Evolutionary conservation across 2,113 vertebrate species (phyloP), one percentile per base, ranked within the genome.

Genomic region (Poeciliopsis retropinna): DNA sequence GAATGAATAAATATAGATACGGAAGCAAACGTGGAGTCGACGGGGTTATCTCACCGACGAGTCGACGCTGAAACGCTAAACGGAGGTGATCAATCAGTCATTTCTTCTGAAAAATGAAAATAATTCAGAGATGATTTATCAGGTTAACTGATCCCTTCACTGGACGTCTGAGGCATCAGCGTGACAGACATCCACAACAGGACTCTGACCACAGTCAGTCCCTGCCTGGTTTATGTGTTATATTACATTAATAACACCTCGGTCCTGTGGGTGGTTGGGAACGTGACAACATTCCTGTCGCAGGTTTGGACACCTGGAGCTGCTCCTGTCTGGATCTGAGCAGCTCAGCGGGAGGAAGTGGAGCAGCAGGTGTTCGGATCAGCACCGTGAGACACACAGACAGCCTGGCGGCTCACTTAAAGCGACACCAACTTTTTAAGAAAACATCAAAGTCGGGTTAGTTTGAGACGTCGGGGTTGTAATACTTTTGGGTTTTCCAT

Each of bases 161-260:
- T 41, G 73, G 34, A 27, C 12, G 44, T 34, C 72, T 54, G 28
- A 67, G 64, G 62, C 66, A 51, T 73, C 32, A 51, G n/a, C 44
- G 78, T 17, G 31, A 60, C 64, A 73, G 31, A 28, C 72, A 7
- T 75, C 80, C 78, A 72, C 86, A 80, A 70, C 84, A 89, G 80
- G 78, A 77, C 78, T 32, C 63, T 30, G 73, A 88, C 86, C 65
- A 78, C 82, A 89, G 78, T 47, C 81, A 80, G 60, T 80, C 83
- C 77, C 83, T 66, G 41, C 3, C 29, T 19, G 87, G 66, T 80
- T 76, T 37, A 84, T 81, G 90, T 90, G 88, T 89, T 90, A 90
- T 89, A 91, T 92, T 90, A 85, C 89, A 89, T 90, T 89, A 91
- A 92, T 91, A 91, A 91, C 89, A 88, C 89, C 85, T 88, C 32